A percentile compares a stretch with the other conserved stretches of the same genome.
phyloP scores from a whole-genome alignment of 1,140 invertebrate species.

The Drosophila mayri region DNA sequence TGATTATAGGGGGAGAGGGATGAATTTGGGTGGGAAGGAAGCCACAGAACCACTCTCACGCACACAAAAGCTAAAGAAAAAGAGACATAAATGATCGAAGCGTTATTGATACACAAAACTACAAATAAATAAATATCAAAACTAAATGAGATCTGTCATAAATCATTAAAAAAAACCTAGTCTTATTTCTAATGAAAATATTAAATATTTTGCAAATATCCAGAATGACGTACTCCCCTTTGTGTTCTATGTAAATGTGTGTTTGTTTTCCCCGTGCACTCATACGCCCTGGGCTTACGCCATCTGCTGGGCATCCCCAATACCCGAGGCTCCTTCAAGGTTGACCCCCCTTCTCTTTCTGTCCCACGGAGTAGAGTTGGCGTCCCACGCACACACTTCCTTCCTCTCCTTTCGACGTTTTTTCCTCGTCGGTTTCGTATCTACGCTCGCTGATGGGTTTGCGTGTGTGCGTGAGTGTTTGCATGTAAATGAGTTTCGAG shows the following conservation, averaged over 20 bases:
- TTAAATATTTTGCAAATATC: too few relatives aligned
- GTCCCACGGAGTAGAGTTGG: constrained; percentile 47
- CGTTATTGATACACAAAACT: neutral
- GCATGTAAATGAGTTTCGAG: constrained; percentile 59
- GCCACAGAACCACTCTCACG: constrained; percentile 15
- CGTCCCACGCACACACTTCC: constrained; percentile 54
- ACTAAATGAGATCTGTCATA: too few relatives aligned
- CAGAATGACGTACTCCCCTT: neutral
- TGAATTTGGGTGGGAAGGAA: constrained; percentile 12
- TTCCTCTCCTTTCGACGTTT: constrained; percentile 34
- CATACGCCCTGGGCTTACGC: constrained; percentile 4
- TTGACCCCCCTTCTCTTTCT: neutral
- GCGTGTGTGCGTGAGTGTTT: constrained; percentile 17
- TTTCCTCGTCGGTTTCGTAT: constrained; percentile 17
- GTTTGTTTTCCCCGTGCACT: neutral
- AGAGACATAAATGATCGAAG: constrained; percentile 11
- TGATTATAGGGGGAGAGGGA: neutral
- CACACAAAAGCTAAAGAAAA: neutral
- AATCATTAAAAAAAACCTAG: neutral
- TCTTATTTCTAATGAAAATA: neutral
- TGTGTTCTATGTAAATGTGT: neutral
- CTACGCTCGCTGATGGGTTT: constrained; percentile 21
- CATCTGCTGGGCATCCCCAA: neutral
- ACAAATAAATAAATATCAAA: too few relatives aligned
- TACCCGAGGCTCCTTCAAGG: constrained; percentile 43